These are phyloP conservation scores for Paelopatides confundens DNA, from an alignment of 53 echinoderm and acorn worm species.

Conservation along the genomic window DNA sequence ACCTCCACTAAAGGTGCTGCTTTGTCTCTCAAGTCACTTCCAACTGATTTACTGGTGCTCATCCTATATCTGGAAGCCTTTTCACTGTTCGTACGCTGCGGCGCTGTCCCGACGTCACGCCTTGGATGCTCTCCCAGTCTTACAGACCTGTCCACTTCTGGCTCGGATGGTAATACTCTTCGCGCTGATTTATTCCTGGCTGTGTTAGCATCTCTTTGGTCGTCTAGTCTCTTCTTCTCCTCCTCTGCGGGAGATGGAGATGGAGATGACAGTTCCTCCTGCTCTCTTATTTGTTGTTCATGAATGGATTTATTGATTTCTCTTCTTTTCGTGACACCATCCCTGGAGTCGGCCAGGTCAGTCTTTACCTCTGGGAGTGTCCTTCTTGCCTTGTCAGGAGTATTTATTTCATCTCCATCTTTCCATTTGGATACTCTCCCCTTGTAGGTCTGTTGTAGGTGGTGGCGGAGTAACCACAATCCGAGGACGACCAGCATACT, in stretches of 20 bases:
- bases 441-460: neutral
- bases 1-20: neutral
- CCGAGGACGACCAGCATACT: conserved; percentile 35
- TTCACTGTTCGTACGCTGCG: neutral
- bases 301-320: no score
- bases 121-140: neutral
- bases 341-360: neutral
- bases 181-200: neutral
- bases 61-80: neutral
- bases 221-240: neutral
- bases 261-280: no score
- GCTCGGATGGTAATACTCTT: conserved; percentile 37
- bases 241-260: neutral
- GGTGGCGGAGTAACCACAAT: conserved; percentile 32
- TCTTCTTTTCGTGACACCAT: no score
- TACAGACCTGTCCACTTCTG: neutral
- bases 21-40: neutral
- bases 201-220: neutral
- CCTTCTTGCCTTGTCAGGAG: neutral
- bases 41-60: no score
- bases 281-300: neutral
- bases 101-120: neutral
- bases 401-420: neutral
- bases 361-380: neutral
- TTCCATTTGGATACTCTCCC: neutral